Base-by-base conservation (phyloP, 2,888 invertebrate species). In the Stramonita haemastoma region DNA sequence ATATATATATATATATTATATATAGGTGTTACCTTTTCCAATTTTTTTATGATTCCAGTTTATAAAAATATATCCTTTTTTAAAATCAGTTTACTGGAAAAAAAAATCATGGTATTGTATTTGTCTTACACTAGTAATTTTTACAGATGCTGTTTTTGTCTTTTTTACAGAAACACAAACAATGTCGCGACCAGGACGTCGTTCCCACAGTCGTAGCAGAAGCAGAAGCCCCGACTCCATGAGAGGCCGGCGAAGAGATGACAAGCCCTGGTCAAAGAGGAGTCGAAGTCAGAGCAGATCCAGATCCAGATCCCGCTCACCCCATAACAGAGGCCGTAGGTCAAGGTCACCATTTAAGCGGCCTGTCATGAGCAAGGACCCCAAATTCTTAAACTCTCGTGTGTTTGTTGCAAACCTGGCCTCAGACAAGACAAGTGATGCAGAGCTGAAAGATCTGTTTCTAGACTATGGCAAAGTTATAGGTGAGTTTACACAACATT, bases 371-470 rank as follows among this genome's bases (percentile, higher is more conserved):
- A 92, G 92, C 92, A 97, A 97, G 95, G 97, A 98, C 96, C 97
- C 97, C 22, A 96, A 97, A 15, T 97, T 98, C 0, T 97, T 97
- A 0, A 97, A 97, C 92, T 97, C 97, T 90, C 97, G 98, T 88
- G 97, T 98, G 92, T 98, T 98, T 94, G 97, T 98, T 26, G 98
- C 98, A 2, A 97, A 97, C 93, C 95, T 98, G 90, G 97, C 97
- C n/a, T 97, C 97, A 93, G 97, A 97, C 96, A 97, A 97, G 96
- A 97, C 97, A 95, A 97, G 97, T 93, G 97, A 97, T 96, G 97
- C 97, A 92, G 97, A 98, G 95, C 94, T 98, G 46, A 98, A 98
- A 93, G 97, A 97, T 70, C 97, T 97, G 94, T 98, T 98, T 95
- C 96, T 97, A 91, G 96, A 97, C 70, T 98, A 97, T 95, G 98